Base-by-base conservation (phyloP, 2,113 vertebrate genomes). In the Ceyx melanurus region DNA sequence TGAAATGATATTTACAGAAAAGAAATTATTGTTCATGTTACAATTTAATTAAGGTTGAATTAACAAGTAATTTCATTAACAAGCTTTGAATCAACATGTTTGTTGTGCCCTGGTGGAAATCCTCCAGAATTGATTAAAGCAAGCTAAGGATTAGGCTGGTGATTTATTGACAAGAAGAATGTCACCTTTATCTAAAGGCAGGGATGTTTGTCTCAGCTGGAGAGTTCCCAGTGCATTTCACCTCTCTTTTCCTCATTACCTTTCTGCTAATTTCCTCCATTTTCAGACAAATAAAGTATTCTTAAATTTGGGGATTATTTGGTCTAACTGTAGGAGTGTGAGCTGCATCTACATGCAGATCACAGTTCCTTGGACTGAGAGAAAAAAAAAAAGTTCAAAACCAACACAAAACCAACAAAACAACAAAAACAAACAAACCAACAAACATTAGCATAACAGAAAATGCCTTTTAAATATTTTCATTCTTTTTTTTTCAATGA, bases 121-220 rank as follows among this genome's bases (percentile, higher is more conserved):
- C 79, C 64, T 84, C 48, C 62, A 91, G 77, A 89, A 97, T 7
- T 94, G 81, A 97, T 90, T 95, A 90, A 94, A 83, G 48, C 60
- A 89, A 73, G 48, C 94, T 91, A 94, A 96, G 94, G 92, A 94
- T 96, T 96, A 97, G 94, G 88, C 51, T 64, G 60, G 75, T 92
- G 82, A 97, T 96, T 92, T 94, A 95, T 84, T 86, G 90, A 88
- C 57, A 74, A 43, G 90, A 96, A 92, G 76, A 96, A 96, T 96
- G 94, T 94, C 94, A 95, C 89, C 82, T 96, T 93, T 91, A 83
- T 85, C 82, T 93, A 82, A 43, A 61, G 7, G 46, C 51, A 46
- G 10, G 51, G 56, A 54, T 43, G 54, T 88, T 90, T 85, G 78
- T 88, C 89, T 94, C 90, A 86, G 82, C 26, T 76, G 66, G 43